phyloP scores from a whole-genome alignment of 2,888 invertebrate species.

The Papilio protenor region DNA sequence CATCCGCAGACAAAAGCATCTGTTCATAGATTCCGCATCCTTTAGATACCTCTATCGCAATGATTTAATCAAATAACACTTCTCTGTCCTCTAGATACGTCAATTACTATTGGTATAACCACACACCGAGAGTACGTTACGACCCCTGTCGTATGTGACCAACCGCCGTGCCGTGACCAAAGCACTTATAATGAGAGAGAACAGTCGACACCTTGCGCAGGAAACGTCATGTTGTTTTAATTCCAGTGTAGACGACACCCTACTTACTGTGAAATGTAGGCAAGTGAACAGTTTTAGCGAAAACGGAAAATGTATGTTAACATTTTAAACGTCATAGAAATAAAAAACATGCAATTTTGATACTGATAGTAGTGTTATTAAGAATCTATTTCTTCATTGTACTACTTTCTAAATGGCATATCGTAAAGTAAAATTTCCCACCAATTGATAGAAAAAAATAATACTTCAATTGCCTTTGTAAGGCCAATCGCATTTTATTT shows the following conservation, averaged over 20 bases:
- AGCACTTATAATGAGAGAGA: neutral
- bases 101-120: neutral
- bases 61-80: neutral
- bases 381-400: neutral
- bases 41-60: neutral
- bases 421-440: neutral
- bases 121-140: neutral
- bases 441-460: conserved; percentile 5
- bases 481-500: conserved; percentile 11
- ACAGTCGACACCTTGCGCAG: neutral
- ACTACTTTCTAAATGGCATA: neutral
- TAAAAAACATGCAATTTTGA: neutral
- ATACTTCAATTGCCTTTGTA: conserved; percentile 41
- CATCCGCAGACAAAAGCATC: conserved; percentile 30
- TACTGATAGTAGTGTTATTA: neutral
- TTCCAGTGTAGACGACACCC: neutral
- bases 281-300: neutral
- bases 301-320: neutral
- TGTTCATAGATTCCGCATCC: neutral
- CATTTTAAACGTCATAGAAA: neutral
- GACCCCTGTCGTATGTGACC: neutral
- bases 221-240: neutral
- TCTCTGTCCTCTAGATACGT: neutral
- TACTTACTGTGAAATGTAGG: neutral
- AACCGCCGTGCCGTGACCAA: neutral